Evolutionary conservation across 2,888 invertebrate species (phyloP).

Genomic region (Athrips mouffetella): DNA sequence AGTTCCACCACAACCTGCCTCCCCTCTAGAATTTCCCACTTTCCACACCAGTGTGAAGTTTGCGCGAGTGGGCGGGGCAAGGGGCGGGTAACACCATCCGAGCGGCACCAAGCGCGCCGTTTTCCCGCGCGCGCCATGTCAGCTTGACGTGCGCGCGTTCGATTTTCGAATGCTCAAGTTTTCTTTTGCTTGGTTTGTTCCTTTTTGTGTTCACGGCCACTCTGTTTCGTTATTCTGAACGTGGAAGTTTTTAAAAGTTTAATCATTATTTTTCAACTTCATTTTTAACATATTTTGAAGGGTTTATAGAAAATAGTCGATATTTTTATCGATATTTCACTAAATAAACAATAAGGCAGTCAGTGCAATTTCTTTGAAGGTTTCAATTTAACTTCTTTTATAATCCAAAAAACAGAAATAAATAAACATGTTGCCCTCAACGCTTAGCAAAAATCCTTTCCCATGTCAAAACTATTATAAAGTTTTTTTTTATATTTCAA

Average conservation of each 20-base stretch:
- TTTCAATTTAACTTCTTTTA: too few relatives aligned
- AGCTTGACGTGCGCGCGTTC: constrained; percentile 32
- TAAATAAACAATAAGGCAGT: too few relatives aligned
- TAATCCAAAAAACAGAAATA: too few relatives aligned
- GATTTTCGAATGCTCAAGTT: constrained; percentile 20
- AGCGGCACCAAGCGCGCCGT: constrained; percentile 42
- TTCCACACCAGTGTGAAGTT: constrained; percentile 63
- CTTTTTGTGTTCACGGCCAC: constrained; percentile 19
- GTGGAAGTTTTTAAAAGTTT: too few relatives aligned
- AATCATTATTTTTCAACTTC: too few relatives aligned
- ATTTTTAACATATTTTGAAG: too few relatives aligned
- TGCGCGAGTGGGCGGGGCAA: constrained; percentile 58
- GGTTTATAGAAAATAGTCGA: too few relatives aligned
- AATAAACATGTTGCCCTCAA: too few relatives aligned
- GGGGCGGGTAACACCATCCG: constrained; percentile 45
- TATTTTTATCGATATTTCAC: too few relatives aligned
- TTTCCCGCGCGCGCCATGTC: constrained; percentile 43
- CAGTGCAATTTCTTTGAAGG: too few relatives aligned
- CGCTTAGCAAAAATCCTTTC: too few relatives aligned
- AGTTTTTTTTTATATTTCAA: not conserved
- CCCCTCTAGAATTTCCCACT: constrained; percentile 67
- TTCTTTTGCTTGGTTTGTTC: constrained; percentile 16
- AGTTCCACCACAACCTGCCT: constrained; percentile 39
- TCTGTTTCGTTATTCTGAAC: not conserved
- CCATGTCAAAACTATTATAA: not conserved